These are phyloP conservation scores for Cydia strobilella DNA, from an alignment of 1,140 invertebrate genomes.

Conservation along the genomic window DNA sequence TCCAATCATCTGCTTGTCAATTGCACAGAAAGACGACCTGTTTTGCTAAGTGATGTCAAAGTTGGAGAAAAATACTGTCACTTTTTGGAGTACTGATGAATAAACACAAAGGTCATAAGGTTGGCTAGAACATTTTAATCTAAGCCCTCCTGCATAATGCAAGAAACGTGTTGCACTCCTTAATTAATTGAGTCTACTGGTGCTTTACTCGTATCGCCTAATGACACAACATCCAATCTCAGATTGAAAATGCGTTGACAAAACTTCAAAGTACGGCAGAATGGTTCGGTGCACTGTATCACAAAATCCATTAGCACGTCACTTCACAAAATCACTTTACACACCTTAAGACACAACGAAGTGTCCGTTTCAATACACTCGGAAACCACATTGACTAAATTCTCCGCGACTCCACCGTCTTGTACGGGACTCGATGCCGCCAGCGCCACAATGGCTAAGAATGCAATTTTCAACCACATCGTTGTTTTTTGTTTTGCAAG, in stretches of 20 bases:
- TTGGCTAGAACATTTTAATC: no score
- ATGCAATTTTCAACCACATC: conserved; percentile 64
- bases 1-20: background rate
- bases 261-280: background rate
- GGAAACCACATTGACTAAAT: conserved; percentile 67
- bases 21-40: background rate
- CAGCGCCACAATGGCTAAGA: conserved; percentile 61
- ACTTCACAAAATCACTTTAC: conserved; percentile 53
- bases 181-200: no score
- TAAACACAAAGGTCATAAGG: background rate
- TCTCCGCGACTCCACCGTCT: conserved; percentile 68
- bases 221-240: no score
- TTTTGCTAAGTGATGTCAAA: no score
- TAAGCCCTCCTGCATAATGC: no score
- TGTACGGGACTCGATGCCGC: conserved; percentile 64
- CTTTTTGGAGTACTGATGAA: background rate
- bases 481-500: conserved; percentile 38
- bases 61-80: no score
- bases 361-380: conserved; percentile 73
- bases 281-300: background rate
- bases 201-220: no score
- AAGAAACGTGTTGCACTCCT: no score
- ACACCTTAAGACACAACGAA: conserved; percentile 73
- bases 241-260: background rate
- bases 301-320: conserved; percentile 45